Evolutionary conservation across 1,140 invertebrate species (phyloP).

Genomic region (Ceratoteleas bidentatus): DNA sequence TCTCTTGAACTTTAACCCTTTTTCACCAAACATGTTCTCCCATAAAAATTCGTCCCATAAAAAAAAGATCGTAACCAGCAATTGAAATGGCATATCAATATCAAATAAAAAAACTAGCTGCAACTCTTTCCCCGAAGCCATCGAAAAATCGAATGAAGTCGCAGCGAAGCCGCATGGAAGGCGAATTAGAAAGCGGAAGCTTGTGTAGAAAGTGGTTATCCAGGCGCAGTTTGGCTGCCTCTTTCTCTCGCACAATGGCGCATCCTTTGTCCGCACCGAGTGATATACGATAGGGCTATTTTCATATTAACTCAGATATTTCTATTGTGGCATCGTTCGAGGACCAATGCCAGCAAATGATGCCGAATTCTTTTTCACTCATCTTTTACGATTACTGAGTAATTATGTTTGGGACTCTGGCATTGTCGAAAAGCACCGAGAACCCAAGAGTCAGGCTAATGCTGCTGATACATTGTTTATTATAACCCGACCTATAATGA

Average conservation of each 20-base stretch:
- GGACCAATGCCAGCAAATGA: slow-evolving; percentile 33
- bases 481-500: slow-evolving; percentile 40
- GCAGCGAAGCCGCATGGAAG: not conserved
- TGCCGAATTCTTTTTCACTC: slow-evolving; percentile 25
- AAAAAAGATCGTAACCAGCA: no score
- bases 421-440: slow-evolving; percentile 20
- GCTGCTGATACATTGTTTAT: slow-evolving; percentile 36
- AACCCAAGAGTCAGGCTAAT: slow-evolving; percentile 15
- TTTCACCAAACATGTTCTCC: no score
- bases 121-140: no score
- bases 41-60: no score
- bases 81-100: no score
- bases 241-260: not conserved
- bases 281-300: slow-evolving; percentile 47
- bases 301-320: slow-evolving; percentile 48
- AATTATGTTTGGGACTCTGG: slow-evolving; percentile 38
- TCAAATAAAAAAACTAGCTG: no score
- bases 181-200: slow-evolving; percentile 35
- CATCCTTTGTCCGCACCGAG: slow-evolving; percentile 2
- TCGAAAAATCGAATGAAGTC: no score
- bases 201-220: slow-evolving; percentile 24
- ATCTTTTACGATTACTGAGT: slow-evolving; percentile 38
- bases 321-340: slow-evolving; percentile 27
- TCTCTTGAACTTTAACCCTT: no score
- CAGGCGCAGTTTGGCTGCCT: slow-evolving; percentile 15